Evolutionary conservation across 30 jellyfish, hydroid and myxozoan species (phyloP), one percentile per base, ranked within the genome.

Genomic region (Aurelia aurita): DNA sequence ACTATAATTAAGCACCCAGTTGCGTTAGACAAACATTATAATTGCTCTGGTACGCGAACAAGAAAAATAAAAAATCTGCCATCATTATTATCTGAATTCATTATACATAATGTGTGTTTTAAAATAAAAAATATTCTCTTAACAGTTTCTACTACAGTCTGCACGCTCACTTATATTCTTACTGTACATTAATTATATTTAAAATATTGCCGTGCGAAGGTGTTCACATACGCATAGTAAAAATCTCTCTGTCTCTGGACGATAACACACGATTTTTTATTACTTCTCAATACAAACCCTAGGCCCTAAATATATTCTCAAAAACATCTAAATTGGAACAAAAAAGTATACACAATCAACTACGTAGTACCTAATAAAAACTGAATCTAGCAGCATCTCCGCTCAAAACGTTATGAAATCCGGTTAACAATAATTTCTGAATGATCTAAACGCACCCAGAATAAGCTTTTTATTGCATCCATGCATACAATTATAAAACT

Each of bases 41-140:
- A 19, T 27, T 72, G 86, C 72, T 81, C 91, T 81, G 58, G 34
- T 63, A 69, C 87, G 70, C 83, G 77, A 58, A 76, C 88, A 79
- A 39, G 85, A 83, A 83, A 83, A 83, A 83, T 83, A 83, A 83
- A 83, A 59, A 70, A 83, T 81, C 91, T 81, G 91, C 93, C 84
- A 57, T 67, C 76, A 69, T 83, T 35, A 83, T 55, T 70, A 83
- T 83, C 84, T 83, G 85, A 75, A 83, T 68, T 83, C 93, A 83
- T 83, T 70, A 83, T 83, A 83, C 85, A 72, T 83, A 83, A 66
- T 83, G 93, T 83, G 93, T 83, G 93, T 74, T 74, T 83, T 39
- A 39, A 83, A 83, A 83, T 65, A 65, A 83, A 83, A 83, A 83
- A 83, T 58, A 69, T 55, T 68, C 61, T 72, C 85, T 70, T 70